Evolutionary conservation across 2,888 invertebrate genomes (phyloP), one percentile per base, ranked within the genome.

Genomic region (Eumacrocentrus americanus): DNA sequence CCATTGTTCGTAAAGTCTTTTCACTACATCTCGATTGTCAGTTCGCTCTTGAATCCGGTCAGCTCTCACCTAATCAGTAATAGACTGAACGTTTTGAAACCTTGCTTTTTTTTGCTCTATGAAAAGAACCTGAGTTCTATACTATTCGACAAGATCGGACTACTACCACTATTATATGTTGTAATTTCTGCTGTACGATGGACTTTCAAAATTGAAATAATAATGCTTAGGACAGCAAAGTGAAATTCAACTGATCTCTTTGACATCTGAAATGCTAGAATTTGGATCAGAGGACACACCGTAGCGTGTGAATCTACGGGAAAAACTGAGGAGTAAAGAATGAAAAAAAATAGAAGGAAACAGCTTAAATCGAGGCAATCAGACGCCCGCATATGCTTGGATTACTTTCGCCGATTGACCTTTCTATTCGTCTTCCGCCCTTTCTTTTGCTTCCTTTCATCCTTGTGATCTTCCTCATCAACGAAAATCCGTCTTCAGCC

Each of bases 361-460:
- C 25, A 18, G 35, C 38, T 40, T n/a, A 48, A 29, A 23, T 29
- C 48, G 40, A 38, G 56, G 37, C 37, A 57, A 38, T 48, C 56
- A 47, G 20, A 53, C 62, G 62, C 68, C 68, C 68, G 68, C 69
- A 66, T 64, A 56, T 65, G 61, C 64, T 64, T 63, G 63, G 67
- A 67, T 70, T 69, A 62, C 67, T 58, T 60, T 58, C 61, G 53
- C 42, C 61, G 59, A 65, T 54, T 58, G 60, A 55, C 50, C 60
- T 52, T 61, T 60, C 50, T 46, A 42, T 34, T 48, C 25, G 56
- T 34, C 20, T 18, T 25, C 37, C 9, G 2, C 34, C 60, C 54
- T 60, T 61, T 55, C 59, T 55, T 51, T 51, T 22, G 20, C 11
- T 37, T 38, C 7, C 18, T n/a, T 7, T n/a, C n/a, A 51, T 51